These are phyloP conservation scores for Amyelois transitella DNA, from an alignment of 1,140 invertebrate species.

Conservation along the genomic window DNA sequence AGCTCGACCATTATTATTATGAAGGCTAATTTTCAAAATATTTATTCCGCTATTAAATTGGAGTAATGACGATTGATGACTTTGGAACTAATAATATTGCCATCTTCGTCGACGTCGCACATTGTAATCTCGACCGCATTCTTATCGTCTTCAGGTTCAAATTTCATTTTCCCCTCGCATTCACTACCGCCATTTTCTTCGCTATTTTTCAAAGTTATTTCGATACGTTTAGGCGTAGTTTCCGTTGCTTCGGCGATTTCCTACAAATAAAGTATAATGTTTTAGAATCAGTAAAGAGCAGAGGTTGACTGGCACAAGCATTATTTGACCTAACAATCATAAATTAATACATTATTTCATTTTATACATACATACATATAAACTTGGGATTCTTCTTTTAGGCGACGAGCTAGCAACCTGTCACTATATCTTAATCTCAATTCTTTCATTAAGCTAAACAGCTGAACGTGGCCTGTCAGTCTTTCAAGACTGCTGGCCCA, in stretches of 20 bases:
- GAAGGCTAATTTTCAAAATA: not conserved
- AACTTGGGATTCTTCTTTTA: too few relatives aligned
- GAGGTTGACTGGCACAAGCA: too few relatives aligned
- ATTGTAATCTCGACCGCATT: constrained; percentile 48
- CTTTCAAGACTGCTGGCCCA: too few relatives aligned
- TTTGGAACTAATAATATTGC: constrained; percentile 52
- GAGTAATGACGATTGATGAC: constrained; percentile 20
- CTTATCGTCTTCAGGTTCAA: constrained; percentile 13
- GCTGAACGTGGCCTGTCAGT: too few relatives aligned
- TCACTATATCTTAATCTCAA: too few relatives aligned
- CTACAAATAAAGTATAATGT: constrained; percentile 18
- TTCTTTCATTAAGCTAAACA: too few relatives aligned
- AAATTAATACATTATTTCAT: too few relatives aligned
- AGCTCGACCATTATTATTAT: too few relatives aligned
- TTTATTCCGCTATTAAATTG: not conserved
- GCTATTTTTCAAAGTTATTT: constrained; percentile 39
- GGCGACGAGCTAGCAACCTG: too few relatives aligned
- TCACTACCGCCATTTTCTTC: constrained; percentile 18
- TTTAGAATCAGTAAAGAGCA: not conserved
- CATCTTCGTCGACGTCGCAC: constrained; percentile 56
- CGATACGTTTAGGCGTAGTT: constrained; percentile 35
- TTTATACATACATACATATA: too few relatives aligned
- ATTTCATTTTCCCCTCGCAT: constrained; percentile 29
- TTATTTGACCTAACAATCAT: too few relatives aligned
- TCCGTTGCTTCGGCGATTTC: constrained; percentile 33